Evolutionary conservation across 2,113 vertebrate species (phyloP), one percentile per base, ranked within the genome.

Genomic region (Lota lota): DNA sequence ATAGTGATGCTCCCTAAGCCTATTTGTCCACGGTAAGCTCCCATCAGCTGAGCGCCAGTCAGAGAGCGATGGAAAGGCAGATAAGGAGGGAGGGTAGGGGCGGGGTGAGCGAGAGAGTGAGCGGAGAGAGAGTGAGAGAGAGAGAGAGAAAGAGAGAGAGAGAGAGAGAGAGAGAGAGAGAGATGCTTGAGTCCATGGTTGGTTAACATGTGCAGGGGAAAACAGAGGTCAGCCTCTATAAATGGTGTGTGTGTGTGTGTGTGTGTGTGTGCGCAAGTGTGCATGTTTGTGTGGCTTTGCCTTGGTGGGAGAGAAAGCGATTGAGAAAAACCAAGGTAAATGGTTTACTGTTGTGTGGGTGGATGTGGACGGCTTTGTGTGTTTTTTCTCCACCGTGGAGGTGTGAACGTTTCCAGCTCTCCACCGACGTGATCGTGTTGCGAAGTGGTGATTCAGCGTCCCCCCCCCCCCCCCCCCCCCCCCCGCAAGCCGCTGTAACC

Each of bases 1-100:
- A 79, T 92, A 77, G 94, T 64, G 89, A 95, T 83, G 56, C 3
- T 78, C 84, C 40, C 69, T 92, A 90, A 91, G 88, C 90, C 90
- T 83, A 77, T 80, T 89, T 80, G 83, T 84, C 72, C 86, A 84
- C 72, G 78, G 82, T 88, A 87, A 81, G 87, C 83, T 85, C 88
- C 40, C 82, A 90, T 88, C 87, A 81, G 36, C 82, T 86, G 65
- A 61, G 74, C 79, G 85, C 72, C 73, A 85, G 79, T 63, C 64
- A 67, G 78, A 79, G 87, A 72, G 81, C 62, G 77, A 75, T 76
- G 67, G 71, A 77, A 76, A 75, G 84, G 80, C 77, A 84, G 86
- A 88, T 82, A 81, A 83, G 82, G 70, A 81, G 79, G 73, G 69
- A 61, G 71, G 74, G 83, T 72, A 21, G 58, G 20, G 20, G 58